These are phyloP conservation scores for Pristis pectinata DNA, from an alignment of 2,797 vertebrate genomes.

Conservation along the genomic window DNA sequence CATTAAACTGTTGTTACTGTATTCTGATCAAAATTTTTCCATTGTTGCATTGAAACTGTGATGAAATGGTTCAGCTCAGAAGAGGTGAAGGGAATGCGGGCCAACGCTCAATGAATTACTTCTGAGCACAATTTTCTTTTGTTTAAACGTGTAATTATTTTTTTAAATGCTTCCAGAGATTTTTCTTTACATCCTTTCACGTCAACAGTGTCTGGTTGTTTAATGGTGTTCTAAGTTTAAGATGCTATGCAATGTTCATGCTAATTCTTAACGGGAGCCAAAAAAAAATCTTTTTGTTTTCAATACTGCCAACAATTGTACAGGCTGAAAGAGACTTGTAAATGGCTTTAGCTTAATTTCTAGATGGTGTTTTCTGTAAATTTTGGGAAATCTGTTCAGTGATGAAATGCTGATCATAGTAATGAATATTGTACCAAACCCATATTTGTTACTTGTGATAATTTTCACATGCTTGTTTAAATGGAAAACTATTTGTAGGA, in stretches of 20 bases:
- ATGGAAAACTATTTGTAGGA: conserved; percentile 62
- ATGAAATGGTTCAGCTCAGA: neutral
- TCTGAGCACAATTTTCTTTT: neutral
- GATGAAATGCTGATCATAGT: conserved; percentile 49
- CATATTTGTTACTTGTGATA: conserved; percentile 58
- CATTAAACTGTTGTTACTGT: conserved; percentile 8
- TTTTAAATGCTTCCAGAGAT: conserved; percentile 51
- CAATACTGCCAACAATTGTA: conserved; percentile 65
- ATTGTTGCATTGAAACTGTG: conserved; percentile 17
- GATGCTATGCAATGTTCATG: conserved; percentile 86
- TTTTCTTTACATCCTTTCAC: conserved; percentile 44
- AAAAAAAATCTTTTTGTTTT: conserved; percentile 55
- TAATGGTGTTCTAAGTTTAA: conserved; percentile 55
- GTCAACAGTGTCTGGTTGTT: conserved; percentile 49
- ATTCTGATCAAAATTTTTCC: neutral
- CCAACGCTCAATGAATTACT: neutral
- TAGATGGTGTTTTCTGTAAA: conserved; percentile 56
- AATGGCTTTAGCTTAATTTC: conserved; percentile 54
- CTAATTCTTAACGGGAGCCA: conserved; percentile 65
- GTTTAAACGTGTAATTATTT: conserved; percentile 34
- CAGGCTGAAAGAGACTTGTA: conserved; percentile 61
- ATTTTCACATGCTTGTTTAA: conserved; percentile 60
- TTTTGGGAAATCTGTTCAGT: conserved; percentile 54
- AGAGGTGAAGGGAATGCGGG: neutral
- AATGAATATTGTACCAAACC: conserved; percentile 62